Conservation (phyloP, 2,888 invertebrate genomes). For the Schizaphis graminum region DNA sequence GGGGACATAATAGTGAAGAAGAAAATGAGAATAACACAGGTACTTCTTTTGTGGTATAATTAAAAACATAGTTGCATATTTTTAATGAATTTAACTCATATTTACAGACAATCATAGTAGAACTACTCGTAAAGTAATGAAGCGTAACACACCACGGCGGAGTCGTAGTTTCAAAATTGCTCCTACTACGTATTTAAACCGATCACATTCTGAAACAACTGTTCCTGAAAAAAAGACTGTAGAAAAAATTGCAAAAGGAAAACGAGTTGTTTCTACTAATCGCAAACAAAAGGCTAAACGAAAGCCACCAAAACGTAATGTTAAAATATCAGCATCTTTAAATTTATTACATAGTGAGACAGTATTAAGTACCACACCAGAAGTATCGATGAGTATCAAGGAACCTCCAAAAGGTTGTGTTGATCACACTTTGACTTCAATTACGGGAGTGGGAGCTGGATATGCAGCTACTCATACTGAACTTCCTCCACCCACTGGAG, state of each 20-base stretch:
- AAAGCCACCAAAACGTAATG: conserved; percentile 48
- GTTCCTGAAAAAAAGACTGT: conserved; percentile 47
- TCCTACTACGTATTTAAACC: not conserved
- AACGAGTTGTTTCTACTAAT: conserved; percentile 69
- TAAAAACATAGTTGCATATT: not conserved
- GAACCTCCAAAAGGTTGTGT: conserved; percentile 91
- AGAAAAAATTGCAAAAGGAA: conserved; percentile 67
- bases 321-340: conserved; percentile 71
- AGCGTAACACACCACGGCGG: conserved; percentile 59
- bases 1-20: conserved; percentile 56
- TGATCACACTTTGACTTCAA: conserved; percentile 88
- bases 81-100: not conserved
- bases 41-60: not conserved
- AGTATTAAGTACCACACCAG: conserved; percentile 83
- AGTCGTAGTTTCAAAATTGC: conserved; percentile 62
- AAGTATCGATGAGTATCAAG: conserved; percentile 77
- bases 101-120: conserved; percentile 40
- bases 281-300: conserved; percentile 74
- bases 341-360: conserved; percentile 92
- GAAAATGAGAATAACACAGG: conserved; percentile 57
- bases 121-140: conserved; percentile 57
- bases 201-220: conserved; percentile 51
- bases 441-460: conserved; percentile 79
- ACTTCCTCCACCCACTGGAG: conserved; percentile 82
- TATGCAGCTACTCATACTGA: conserved; percentile 78